Conservation (phyloP, 2,113 vertebrate species). For the Protobothrops mucrosquamatus region DNA sequence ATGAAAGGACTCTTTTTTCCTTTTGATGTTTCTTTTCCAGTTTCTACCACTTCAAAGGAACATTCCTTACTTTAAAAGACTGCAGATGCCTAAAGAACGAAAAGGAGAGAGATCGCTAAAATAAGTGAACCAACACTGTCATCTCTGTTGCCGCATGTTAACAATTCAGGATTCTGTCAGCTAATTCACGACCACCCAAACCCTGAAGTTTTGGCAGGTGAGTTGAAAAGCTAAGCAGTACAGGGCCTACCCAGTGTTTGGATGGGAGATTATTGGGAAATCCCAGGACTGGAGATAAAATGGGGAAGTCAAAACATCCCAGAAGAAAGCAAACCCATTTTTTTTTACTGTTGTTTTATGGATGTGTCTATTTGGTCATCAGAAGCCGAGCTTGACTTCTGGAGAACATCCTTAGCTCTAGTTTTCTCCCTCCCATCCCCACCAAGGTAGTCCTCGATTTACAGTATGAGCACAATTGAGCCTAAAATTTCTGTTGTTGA, state of each 20-base stretch:
- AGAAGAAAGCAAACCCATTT: background rate
- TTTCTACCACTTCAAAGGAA: background rate
- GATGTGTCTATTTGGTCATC: background rate
- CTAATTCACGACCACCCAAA: background rate
- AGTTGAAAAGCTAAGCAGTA: background rate
- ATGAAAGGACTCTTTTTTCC: background rate
- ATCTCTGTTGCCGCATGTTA: background rate
- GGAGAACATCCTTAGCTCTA: background rate
- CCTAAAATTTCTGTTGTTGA: background rate
- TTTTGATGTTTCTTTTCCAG: background rate
- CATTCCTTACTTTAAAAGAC: background rate
- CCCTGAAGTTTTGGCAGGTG: background rate
- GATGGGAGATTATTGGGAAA: background rate
- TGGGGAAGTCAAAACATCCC: background rate
- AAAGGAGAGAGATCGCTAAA: too few relatives aligned
- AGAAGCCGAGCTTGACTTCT: background rate
- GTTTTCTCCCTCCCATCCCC: background rate
- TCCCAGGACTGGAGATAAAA: background rate
- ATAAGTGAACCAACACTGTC: background rate
- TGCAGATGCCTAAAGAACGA: background rate
- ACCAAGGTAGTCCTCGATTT: background rate
- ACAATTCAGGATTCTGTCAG: background rate
- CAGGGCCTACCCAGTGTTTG: background rate
- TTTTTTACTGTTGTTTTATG: background rate
- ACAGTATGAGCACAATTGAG: background rate